Percentiles rank a stretch among this genome's conserved stretches.
Evolutionary conservation across 2,113 vertebrate genomes (phyloP).

Genomic region (Ifrita kowaldi): DNA sequence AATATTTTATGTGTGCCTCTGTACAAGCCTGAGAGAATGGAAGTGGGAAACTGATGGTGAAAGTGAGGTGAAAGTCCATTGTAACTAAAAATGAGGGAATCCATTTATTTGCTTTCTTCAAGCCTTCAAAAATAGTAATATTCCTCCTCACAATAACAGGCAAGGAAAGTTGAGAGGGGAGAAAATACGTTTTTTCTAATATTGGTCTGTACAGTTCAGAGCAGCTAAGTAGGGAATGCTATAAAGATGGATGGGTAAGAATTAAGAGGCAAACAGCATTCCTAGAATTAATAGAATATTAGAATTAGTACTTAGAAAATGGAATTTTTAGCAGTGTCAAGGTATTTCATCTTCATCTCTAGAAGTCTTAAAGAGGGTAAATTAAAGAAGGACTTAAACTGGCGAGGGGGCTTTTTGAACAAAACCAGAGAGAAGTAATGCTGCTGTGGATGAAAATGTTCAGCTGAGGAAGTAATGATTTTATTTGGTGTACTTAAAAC

Average conservation of each 20-base stretch:
- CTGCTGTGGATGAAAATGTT: neutral
- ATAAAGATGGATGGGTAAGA: neutral
- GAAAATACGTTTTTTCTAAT: neutral
- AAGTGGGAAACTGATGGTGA: neutral
- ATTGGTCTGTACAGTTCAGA: neutral
- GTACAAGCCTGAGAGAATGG: neutral
- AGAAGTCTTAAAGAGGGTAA: neutral
- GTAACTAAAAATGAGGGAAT: neutral
- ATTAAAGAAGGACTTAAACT: neutral
- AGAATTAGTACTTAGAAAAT: neutral
- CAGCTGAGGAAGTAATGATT: neutral
- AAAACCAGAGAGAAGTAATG: neutral
- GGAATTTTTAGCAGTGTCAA: neutral
- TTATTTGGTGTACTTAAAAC: neutral
- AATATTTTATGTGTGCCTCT: neutral
- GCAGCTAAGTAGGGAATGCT: neutral
- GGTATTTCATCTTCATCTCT: neutral
- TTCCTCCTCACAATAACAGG: neutral
- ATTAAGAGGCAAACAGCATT: neutral
- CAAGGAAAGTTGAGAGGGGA: neutral
- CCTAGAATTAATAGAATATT: neutral
- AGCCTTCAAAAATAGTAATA: neutral
- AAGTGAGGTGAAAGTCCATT: neutral
- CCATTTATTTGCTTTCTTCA: neutral
- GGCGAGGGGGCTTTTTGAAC: neutral